phyloP scores from a whole-genome alignment of 2,797 vertebrate species.

The Threskiornis aethiopicus region DNA sequence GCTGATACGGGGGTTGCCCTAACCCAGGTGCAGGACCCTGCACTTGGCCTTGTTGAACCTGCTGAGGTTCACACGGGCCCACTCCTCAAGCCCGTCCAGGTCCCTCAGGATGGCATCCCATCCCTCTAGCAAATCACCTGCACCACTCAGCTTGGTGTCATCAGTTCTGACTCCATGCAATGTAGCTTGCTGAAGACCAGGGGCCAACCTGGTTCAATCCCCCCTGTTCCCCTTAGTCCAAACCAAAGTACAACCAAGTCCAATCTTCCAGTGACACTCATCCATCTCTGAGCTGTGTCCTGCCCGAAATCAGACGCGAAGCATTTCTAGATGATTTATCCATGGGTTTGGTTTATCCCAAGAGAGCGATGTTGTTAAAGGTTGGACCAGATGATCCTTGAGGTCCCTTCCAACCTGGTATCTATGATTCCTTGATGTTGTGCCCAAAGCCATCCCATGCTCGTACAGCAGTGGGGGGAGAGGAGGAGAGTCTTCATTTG shows the following conservation, averaged over 20 bases:
- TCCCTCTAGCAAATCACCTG: neutral
- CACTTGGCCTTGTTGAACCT: neutral
- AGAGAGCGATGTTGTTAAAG: fast-evolving
- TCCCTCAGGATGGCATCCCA: neutral
- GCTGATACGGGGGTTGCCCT: neutral
- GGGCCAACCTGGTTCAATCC: neutral
- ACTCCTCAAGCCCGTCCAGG: neutral
- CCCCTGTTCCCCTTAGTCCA: neutral
- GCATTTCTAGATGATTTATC: neutral
- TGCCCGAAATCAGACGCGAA: neutral
- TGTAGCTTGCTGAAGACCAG: neutral
- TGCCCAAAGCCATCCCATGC: neutral
- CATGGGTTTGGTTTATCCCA: neutral
- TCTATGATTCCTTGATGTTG: no score
- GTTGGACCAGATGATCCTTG: no score
- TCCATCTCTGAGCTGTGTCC: neutral
- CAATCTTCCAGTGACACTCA: neutral
- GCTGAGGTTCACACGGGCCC: no score
- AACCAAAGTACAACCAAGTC: neutral
- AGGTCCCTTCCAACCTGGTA: no score
- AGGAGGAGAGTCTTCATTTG: neutral
- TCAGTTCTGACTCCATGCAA: neutral
- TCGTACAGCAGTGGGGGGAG: neutral
- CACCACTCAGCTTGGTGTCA: neutral
- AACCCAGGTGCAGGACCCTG: neutral